phyloP scores from a whole-genome alignment of 2,888 invertebrate species.

The Apamea crenata region DNA sequence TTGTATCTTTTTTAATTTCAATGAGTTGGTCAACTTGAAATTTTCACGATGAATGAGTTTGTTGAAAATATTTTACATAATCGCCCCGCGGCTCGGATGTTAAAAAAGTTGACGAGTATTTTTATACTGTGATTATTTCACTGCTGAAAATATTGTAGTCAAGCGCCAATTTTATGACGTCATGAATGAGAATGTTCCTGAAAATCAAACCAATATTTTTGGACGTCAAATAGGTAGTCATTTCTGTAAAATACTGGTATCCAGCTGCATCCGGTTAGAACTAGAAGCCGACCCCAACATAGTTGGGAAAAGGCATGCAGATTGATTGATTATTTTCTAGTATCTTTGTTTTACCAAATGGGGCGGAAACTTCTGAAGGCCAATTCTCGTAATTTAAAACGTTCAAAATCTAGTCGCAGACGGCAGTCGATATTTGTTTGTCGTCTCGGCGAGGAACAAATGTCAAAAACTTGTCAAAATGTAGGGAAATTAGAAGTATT shows the following conservation, averaged over 20 bases:
- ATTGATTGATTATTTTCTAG: background rate
- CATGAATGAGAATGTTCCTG: background rate
- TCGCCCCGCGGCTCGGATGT: background rate
- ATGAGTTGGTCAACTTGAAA: slow-evolving; percentile 46
- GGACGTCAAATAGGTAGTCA: too few species aligned
- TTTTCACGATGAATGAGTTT: slow-evolving; percentile 22
- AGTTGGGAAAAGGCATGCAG: too few species aligned
- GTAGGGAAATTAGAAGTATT: too few species aligned
- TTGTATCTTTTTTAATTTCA: slow-evolving; percentile 48
- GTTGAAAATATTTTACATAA: slow-evolving; percentile 23
- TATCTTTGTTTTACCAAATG: background rate
- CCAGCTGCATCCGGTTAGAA: too few species aligned
- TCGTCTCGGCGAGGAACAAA: too few species aligned
- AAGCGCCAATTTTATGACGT: background rate
- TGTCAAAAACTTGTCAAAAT: too few species aligned
- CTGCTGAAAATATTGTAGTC: slow-evolving; percentile 1
- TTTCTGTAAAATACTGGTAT: too few species aligned
- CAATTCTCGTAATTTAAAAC: too few species aligned
- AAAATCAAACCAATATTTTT: background rate
- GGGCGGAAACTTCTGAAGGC: too few species aligned
- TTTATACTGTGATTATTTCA: slow-evolving; percentile 9
- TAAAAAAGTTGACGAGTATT: slow-evolving; percentile 9
- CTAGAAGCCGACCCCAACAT: too few species aligned
- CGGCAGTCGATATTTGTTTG: too few species aligned
- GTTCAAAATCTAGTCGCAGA: too few species aligned